phyloP scores from a whole-genome alignment of 1,140 invertebrate species.

The Dinothrombium tinctorium region DNA sequence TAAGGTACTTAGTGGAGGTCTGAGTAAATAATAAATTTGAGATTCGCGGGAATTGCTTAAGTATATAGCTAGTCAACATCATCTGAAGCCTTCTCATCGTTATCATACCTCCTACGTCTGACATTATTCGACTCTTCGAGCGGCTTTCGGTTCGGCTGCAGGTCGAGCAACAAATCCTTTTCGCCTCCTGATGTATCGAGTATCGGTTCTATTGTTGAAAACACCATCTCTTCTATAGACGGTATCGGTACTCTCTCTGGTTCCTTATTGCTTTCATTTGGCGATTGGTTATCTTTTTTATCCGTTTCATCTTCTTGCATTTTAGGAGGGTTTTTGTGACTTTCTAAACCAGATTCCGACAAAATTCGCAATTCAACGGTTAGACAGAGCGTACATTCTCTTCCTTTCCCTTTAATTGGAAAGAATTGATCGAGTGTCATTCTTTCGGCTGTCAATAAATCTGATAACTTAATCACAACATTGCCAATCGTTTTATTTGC shows the following conservation, averaged over 20 bases:
- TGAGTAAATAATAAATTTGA: too few species aligned
- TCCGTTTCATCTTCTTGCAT: not conserved
- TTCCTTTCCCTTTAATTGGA: constrained; percentile 46
- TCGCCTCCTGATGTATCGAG: too few species aligned
- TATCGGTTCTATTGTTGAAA: not conserved
- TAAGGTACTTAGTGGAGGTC: too few species aligned
- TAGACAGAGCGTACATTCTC: constrained; percentile 10
- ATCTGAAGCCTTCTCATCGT: too few species aligned
- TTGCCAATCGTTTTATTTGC: constrained; percentile 42
- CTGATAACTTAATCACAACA: constrained; percentile 40
- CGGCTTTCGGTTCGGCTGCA: too few species aligned
- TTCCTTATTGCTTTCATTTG: not conserved
- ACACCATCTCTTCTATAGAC: not conserved
- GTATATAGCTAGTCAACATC: not conserved
- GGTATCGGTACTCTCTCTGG: not conserved
- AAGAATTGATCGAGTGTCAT: constrained; percentile 54
- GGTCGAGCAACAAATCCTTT: too few species aligned
- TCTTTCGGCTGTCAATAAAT: constrained; percentile 39
- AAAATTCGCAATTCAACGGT: not conserved
- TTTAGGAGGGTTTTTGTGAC: not conserved
- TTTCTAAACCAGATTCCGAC: not conserved
- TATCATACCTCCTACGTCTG: too few species aligned
- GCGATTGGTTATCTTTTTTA: not conserved
- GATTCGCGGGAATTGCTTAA: too few species aligned
- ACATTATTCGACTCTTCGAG: too few species aligned